phyloP scores from a whole-genome alignment of 2,888 invertebrate species.

The Lithodes maja region DNA sequence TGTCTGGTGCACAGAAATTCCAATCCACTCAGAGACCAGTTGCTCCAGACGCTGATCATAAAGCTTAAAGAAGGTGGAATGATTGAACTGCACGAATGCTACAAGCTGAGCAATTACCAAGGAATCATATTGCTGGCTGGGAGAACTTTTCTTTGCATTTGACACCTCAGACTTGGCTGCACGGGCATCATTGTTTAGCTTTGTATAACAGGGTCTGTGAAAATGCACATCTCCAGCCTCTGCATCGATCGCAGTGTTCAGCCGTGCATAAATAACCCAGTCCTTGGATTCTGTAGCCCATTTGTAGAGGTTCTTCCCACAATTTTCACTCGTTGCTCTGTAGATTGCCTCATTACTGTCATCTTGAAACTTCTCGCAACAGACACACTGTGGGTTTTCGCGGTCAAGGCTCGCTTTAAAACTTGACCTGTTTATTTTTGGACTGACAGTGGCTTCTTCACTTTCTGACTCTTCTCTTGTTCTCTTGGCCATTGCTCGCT shows the following conservation, averaged over 20 bases:
- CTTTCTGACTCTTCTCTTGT: neutral
- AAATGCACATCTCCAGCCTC: neutral
- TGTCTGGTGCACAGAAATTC: neutral
- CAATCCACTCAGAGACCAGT: constrained; percentile 16
- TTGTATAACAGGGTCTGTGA: neutral
- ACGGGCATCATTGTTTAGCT: neutral
- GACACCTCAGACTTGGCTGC: neutral
- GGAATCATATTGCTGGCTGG: neutral
- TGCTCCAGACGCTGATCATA: constrained; percentile 7
- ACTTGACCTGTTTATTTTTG: neutral
- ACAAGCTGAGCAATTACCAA: constrained; percentile 9
- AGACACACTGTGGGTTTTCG: constrained; percentile 10
- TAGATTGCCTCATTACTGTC: neutral
- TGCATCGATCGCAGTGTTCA: neutral
- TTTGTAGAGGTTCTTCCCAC: neutral
- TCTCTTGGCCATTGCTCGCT: neutral
- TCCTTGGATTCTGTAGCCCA: neutral
- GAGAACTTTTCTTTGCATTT: neutral
- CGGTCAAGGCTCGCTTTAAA: neutral
- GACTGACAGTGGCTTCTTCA: neutral
- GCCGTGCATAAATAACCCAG: constrained; percentile 2
- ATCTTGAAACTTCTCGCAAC: neutral
- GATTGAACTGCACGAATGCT: constrained; percentile 1
- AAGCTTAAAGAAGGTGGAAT: neutral
- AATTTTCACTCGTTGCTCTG: neutral